Conservation (phyloP, 2,797 vertebrate genomes). For the Acomys russatus region DNA sequence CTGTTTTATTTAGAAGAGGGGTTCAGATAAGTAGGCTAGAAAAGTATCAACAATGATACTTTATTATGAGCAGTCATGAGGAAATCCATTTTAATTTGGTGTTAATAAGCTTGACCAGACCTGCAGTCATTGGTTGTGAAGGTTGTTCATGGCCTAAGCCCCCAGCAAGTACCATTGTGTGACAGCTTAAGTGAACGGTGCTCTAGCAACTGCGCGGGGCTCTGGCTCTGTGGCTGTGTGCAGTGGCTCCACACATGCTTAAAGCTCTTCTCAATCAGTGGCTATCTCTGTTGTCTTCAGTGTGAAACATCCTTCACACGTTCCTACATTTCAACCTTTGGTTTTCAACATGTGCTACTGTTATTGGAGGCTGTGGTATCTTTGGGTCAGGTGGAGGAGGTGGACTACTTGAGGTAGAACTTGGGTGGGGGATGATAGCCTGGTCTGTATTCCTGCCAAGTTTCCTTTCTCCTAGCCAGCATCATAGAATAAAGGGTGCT, state of each 20-base stretch:
- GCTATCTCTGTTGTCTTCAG: not conserved
- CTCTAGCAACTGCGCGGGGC: not conserved
- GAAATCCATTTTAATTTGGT: conserved; percentile 45
- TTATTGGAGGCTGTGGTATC: not conserved
- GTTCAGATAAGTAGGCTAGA: not conserved
- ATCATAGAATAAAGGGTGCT: not conserved
- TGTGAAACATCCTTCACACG: not conserved
- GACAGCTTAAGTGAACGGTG: not conserved
- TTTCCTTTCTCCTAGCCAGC: not conserved
- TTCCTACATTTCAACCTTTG: not conserved
- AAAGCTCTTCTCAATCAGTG: not conserved
- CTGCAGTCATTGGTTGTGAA: not conserved
- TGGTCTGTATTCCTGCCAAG: not conserved
- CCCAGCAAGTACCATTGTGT: not conserved
- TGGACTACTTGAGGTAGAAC: not conserved
- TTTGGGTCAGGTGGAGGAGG: not conserved
- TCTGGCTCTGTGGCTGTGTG: not conserved
- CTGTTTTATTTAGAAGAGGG: not conserved
- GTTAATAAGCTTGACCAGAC: not conserved
- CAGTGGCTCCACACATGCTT: not conserved
- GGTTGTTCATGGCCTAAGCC: not conserved
- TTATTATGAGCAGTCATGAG: not conserved
- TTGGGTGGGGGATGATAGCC: not conserved
- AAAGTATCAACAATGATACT: not conserved
- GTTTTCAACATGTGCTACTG: not conserved